phyloP scores from a whole-genome alignment of 2,113 vertebrate species.

The Peromyscus californicus region DNA sequence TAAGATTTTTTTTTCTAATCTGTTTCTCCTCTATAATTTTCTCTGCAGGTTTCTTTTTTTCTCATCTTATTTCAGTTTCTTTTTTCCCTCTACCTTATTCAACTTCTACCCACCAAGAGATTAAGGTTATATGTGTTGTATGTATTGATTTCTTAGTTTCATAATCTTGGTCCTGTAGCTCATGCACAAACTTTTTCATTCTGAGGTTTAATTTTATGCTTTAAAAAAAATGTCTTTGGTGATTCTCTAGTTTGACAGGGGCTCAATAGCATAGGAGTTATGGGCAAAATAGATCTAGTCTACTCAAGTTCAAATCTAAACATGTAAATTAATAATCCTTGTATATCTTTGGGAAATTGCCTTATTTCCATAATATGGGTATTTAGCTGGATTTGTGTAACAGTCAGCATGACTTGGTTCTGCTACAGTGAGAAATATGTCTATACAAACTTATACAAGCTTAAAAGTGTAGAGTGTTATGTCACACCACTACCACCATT shows the following conservation, averaged over 20 bases:
- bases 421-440: neutral
- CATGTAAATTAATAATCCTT: neutral
- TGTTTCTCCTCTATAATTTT: constrained; percentile 57
- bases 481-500: neutral
- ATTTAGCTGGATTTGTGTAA: neutral
- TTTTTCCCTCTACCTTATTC: neutral
- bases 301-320: neutral
- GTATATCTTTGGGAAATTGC: neutral
- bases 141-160: neutral
- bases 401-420: neutral
- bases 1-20: constrained; percentile 62
- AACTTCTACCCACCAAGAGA: neutral
- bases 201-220: neutral
- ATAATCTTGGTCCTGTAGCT: neutral
- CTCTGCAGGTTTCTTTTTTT: constrained; percentile 9
- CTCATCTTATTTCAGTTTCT: constrained; percentile 3
- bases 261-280: neutral
- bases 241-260: neutral
- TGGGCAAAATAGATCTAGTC: neutral
- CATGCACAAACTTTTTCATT: neutral
- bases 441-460: neutral
- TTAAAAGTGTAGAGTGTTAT: neutral
- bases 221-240: neutral
- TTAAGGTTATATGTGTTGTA: neutral
- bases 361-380: neutral